These are phyloP conservation scores for Glossosoma conforme DNA, from an alignment of 1,140 invertebrate species.

Conservation along the genomic window DNA sequence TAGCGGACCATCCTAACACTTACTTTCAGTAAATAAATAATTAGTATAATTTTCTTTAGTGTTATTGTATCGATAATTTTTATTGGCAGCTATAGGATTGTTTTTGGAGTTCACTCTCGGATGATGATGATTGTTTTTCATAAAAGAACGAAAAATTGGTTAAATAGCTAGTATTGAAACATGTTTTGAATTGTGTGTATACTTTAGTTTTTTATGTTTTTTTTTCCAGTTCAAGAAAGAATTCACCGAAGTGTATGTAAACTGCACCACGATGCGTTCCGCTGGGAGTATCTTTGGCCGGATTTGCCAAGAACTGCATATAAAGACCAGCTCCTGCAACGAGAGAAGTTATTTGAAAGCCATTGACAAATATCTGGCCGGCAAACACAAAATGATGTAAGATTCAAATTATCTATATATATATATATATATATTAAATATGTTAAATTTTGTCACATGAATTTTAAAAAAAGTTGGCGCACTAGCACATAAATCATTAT, in stretches of 20 bases:
- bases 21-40: too few relatives aligned
- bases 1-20: too few relatives aligned
- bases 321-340: slow-evolving; percentile 48
- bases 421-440: not conserved
- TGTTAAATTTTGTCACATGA: too few relatives aligned
- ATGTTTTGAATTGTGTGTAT: not conserved
- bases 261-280: slow-evolving; percentile 77
- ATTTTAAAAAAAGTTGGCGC: too few relatives aligned
- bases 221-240: slow-evolving; percentile 49
- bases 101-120: too few relatives aligned
- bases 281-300: slow-evolving; percentile 66
- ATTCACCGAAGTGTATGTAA: slow-evolving; percentile 69
- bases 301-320: slow-evolving; percentile 60
- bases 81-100: too few relatives aligned
- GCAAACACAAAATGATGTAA: slow-evolving; percentile 62
- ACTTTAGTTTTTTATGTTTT: slow-evolving; percentile 32
- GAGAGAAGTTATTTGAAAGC: slow-evolving; percentile 57
- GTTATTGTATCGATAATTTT: too few relatives aligned
- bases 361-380: slow-evolving; percentile 63
- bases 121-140: too few relatives aligned
- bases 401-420: slow-evolving; percentile 31
- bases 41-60: too few relatives aligned
- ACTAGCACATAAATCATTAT: too few relatives aligned
- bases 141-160: too few relatives aligned
- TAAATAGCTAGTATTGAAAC: not conserved